phyloP scores from a whole-genome alignment of 2,797 vertebrate species.

The Allobates femoralis region DNA sequence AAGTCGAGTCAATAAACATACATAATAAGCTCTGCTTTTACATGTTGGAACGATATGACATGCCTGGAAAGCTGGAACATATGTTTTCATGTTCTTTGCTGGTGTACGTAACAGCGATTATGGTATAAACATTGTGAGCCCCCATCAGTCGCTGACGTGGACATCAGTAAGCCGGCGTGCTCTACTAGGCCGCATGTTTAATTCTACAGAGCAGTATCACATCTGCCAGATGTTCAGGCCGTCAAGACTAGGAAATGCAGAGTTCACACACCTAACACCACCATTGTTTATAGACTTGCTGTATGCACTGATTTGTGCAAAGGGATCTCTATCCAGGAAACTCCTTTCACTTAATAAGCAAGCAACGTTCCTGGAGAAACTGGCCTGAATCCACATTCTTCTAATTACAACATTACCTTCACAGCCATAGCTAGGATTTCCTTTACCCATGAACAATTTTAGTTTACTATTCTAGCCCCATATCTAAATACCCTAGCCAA shows the following conservation, averaged over 20 bases:
- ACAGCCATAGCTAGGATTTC: too few species aligned
- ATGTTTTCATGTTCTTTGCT: slow-evolving; percentile 48
- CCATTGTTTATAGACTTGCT: slow-evolving; percentile 54
- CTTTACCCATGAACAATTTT: too few species aligned
- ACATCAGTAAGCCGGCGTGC: neutral
- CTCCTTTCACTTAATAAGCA: slow-evolving; percentile 4
- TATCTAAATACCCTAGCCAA: too few species aligned
- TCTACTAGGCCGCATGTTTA: slow-evolving; percentile 6
- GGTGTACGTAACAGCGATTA: slow-evolving; percentile 49
- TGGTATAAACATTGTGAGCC: slow-evolving; percentile 39
- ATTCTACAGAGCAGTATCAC: slow-evolving; percentile 5
- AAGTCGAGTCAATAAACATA: neutral
- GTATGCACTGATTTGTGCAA: slow-evolving; percentile 14
- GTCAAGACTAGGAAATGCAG: slow-evolving; percentile 43
- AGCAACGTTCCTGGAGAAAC: neutral
- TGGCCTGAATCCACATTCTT: slow-evolving; percentile 21
- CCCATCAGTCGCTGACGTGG: slow-evolving; percentile 42
- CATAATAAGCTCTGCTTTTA: neutral
- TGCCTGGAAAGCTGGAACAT: slow-evolving; percentile 34
- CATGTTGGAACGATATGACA: slow-evolving; percentile 40
- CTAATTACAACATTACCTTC: neutral
- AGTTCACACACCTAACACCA: slow-evolving; percentile 41
- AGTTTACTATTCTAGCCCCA: too few species aligned
- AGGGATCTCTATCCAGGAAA: slow-evolving; percentile 49
- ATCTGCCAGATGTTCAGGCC: slow-evolving; percentile 57